phyloP scores from a whole-genome alignment of 2,888 invertebrate genomes.

The Ophonus ardosiacus region DNA sequence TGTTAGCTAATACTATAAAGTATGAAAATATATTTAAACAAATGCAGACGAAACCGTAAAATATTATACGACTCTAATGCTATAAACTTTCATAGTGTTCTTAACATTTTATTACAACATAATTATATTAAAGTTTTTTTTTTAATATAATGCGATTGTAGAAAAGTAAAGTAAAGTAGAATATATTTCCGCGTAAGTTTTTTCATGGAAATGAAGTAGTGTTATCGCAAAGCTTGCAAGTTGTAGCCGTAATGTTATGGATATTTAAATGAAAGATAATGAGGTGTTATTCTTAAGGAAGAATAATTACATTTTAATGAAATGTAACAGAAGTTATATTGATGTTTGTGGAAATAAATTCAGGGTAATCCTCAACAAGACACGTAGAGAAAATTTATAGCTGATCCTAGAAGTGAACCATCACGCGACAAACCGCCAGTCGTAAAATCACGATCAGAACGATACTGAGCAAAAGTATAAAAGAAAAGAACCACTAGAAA shows the following conservation, averaged over 20 bases:
- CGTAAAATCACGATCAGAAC: conserved; percentile 45
- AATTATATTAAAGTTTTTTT: too few species aligned
- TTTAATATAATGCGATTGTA: neutral
- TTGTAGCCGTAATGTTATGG: neutral
- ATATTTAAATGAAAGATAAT: neutral
- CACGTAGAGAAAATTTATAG: conserved; percentile 43
- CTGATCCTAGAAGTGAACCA: conserved; percentile 33
- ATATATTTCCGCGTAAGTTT: neutral
- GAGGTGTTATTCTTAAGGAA: neutral
- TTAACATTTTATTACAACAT: too few species aligned
- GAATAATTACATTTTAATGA: conserved; percentile 19
- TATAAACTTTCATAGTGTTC: too few species aligned
- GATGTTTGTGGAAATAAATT: conserved; percentile 14
- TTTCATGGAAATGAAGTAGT: neutral
- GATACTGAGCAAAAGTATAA: conserved; percentile 4
- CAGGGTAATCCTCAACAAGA: neutral
- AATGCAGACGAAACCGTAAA: too few species aligned
- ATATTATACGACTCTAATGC: too few species aligned
- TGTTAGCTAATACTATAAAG: too few species aligned
- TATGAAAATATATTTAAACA: too few species aligned
- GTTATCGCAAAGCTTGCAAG: neutral
- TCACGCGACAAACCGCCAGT: conserved; percentile 38
- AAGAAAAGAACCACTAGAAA: conserved; percentile 20
- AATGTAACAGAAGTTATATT: conserved; percentile 7
- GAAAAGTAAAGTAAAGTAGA: neutral